Conservation (phyloP, 2,888 invertebrate genomes). For the Melanostoma mellinum region DNA sequence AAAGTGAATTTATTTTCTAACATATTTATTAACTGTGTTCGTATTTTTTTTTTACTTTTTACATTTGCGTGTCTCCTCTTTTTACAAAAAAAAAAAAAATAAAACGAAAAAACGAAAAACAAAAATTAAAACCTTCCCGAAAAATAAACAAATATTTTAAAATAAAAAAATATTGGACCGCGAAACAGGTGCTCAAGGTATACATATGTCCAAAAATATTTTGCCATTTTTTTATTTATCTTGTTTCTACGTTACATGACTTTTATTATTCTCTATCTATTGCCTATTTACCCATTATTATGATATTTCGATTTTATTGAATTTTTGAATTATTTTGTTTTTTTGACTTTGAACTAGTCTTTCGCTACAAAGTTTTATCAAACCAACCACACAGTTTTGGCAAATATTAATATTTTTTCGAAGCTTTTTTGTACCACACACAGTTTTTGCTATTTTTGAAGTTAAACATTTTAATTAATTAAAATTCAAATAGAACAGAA, state of each 20-base stretch:
- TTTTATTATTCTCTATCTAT: slow-evolving; percentile 19
- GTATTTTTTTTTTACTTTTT: slow-evolving; percentile 51
- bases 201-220: slow-evolving; percentile 66
- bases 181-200: slow-evolving; percentile 81
- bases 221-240: slow-evolving; percentile 32
- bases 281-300: slow-evolving; percentile 11
- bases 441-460: slow-evolving; percentile 9
- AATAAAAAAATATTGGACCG: slow-evolving; percentile 75
- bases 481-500: slow-evolving; percentile 6
- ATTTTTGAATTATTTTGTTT: slow-evolving; percentile 7
- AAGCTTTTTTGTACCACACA: slow-evolving; percentile 43
- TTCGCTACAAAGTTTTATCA: slow-evolving; percentile 1
- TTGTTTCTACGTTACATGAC: slow-evolving; percentile 31
- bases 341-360: slow-evolving; percentile 38
- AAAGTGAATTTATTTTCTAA: slow-evolving; percentile 38
- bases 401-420: slow-evolving; percentile 33
- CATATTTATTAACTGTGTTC: slow-evolving; percentile 69
- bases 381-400: slow-evolving; percentile 7
- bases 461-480: slow-evolving; percentile 2
- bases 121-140: background rate
- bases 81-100: slow-evolving; percentile 36
- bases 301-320: slow-evolving; percentile 1
- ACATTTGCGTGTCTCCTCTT: slow-evolving; percentile 69
- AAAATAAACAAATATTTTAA: slow-evolving; percentile 3
- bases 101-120: slow-evolving; percentile 33